Evolutionary conservation across 2,888 invertebrate genomes (phyloP).

Genomic region (Spisula solida): DNA sequence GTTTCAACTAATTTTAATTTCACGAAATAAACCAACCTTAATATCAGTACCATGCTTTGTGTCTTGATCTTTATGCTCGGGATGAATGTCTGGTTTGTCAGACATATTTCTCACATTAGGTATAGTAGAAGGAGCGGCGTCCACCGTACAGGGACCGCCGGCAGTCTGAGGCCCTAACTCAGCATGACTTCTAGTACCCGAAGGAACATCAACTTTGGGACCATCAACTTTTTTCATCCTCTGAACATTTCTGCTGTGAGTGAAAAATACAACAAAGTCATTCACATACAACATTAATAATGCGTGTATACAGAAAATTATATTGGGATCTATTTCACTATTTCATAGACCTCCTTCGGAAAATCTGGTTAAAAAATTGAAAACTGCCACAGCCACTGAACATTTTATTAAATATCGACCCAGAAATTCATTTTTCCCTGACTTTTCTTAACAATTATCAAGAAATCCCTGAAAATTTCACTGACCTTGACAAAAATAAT

Average conservation of each 20-base stretch:
- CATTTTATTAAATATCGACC: too few relatives aligned
- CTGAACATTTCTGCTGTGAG: background rate
- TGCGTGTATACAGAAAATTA: background rate
- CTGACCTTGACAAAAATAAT: too few relatives aligned
- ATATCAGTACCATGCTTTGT: background rate
- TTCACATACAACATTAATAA: too few relatives aligned
- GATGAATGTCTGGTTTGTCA: background rate
- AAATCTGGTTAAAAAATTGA: too few relatives aligned
- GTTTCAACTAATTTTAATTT: too few relatives aligned
- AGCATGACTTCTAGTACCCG: slow-evolving; percentile 15
- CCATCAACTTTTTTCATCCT: slow-evolving; percentile 25
- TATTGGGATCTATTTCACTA: background rate
- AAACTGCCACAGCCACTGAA: too few relatives aligned
- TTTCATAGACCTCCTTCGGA: too few relatives aligned
- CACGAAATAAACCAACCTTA: background rate
- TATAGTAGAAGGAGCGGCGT: slow-evolving; percentile 51
- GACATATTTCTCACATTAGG: background rate
- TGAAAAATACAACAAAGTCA: background rate
- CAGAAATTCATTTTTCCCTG: too few relatives aligned
- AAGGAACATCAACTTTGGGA: slow-evolving; percentile 7
- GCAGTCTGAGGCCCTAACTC: slow-evolving; percentile 24
- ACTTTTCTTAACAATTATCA: too few relatives aligned
- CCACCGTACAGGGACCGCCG: slow-evolving; percentile 43
- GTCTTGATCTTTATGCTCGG: background rate
- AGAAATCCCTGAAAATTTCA: too few relatives aligned